Percentiles rank a stretch among this genome's conserved stretches.
These are phyloP conservation scores for Ctenopoma kingsleyae DNA, from an alignment of 2,797 vertebrate species.

Conservation along the genomic window DNA sequence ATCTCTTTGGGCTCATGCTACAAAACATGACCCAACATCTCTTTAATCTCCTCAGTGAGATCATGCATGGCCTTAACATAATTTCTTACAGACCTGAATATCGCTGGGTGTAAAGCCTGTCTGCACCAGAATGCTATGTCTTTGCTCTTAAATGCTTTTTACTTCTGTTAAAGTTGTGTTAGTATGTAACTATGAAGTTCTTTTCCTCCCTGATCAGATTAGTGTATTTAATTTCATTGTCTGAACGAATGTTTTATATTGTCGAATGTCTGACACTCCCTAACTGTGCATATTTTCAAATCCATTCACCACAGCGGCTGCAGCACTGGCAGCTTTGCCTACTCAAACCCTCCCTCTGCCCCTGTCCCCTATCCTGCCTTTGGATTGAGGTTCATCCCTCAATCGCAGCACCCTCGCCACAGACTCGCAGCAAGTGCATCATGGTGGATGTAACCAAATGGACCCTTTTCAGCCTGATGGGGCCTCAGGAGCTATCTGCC, in stretches of 20 bases:
- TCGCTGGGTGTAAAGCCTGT: background rate
- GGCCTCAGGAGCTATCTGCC: slow-evolving; percentile 87
- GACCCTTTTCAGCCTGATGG: slow-evolving; percentile 95
- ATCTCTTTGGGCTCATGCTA: slow-evolving; percentile 22
- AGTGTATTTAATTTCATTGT: too few species aligned
- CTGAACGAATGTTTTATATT: background rate
- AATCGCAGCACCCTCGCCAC: background rate
- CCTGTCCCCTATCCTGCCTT: slow-evolving; percentile 19
- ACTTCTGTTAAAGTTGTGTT: background rate
- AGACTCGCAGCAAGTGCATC: slow-evolving; percentile 50
- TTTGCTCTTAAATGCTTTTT: slow-evolving; percentile 2
- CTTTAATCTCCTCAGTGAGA: slow-evolving; percentile 28
- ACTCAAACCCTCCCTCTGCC: background rate
- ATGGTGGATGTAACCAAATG: slow-evolving; percentile 97
- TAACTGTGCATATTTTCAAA: slow-evolving; percentile 5
- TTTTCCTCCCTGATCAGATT: background rate
- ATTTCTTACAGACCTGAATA: slow-evolving; percentile 3
- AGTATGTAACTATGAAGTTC: background rate
- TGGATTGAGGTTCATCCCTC: slow-evolving; percentile 19
- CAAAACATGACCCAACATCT: slow-evolving; percentile 19
- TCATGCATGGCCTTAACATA: background rate
- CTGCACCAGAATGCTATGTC: background rate
- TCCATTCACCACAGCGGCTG: background rate
- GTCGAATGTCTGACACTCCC: background rate
- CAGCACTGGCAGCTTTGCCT: slow-evolving; percentile 26